Evolutionary conservation across 1,140 invertebrate species (phyloP).

Genomic region (Cyclina sinensis): DNA sequence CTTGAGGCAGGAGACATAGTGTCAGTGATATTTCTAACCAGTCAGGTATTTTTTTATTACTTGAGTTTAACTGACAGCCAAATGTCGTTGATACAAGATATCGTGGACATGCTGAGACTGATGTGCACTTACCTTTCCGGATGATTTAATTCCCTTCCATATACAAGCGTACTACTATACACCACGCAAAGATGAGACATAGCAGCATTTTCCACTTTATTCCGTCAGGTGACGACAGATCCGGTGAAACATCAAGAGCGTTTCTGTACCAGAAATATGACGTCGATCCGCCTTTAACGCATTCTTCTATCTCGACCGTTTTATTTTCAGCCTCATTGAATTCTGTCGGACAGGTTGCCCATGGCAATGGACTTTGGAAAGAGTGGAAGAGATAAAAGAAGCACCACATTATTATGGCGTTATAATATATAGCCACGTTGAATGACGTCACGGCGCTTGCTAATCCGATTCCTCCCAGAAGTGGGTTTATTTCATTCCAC

Average conservation of each 20-base stretch:
- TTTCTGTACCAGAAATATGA: constrained; percentile 84
- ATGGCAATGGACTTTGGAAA: constrained; percentile 91
- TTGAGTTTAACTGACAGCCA: too few relatives aligned
- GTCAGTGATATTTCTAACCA: too few relatives aligned
- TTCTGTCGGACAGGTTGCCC: constrained; percentile 93
- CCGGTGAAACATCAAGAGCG: constrained; percentile 79
- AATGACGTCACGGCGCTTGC: constrained; percentile 98
- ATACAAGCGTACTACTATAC: constrained; percentile 98
- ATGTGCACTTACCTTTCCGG: constrained; percentile 91
- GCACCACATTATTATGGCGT: constrained; percentile 98
- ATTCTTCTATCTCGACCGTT: constrained; percentile 75
- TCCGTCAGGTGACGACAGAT: constrained; percentile 87
- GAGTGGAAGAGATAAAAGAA: constrained; percentile 94
- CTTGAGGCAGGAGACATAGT: too few relatives aligned
- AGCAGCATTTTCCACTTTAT: constrained; percentile 97
- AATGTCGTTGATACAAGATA: too few relatives aligned
- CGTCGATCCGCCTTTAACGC: constrained; percentile 78
- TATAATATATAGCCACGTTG: constrained; percentile 99
- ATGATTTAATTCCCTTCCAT: constrained; percentile 98
- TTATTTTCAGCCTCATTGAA: constrained; percentile 65
- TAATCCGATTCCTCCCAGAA: constrained; percentile 94
- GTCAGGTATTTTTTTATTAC: too few relatives aligned
- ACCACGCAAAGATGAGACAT: constrained; percentile 96
- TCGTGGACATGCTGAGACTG: too few relatives aligned
- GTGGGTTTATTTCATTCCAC: constrained; percentile 80